phyloP scores from a whole-genome alignment of 2,113 vertebrate genomes.

The Bufo gargarizans region DNA sequence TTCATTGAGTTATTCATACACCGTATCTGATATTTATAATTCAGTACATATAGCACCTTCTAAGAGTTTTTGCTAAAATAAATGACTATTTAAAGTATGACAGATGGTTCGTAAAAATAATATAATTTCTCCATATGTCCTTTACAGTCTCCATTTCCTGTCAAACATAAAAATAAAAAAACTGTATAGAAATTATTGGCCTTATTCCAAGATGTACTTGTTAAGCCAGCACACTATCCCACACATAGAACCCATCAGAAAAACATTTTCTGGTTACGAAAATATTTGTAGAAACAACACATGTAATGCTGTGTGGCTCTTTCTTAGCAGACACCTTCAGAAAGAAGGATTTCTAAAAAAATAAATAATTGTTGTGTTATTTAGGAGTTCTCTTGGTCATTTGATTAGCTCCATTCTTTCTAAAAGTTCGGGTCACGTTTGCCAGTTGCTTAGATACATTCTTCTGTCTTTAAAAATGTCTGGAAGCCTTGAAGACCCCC shows the following conservation, averaged over 20 bases:
- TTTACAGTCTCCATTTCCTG: neutral
- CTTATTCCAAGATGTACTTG: neutral
- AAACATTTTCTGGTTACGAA: too few relatives aligned
- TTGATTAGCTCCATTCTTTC: too few relatives aligned
- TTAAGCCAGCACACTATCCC: neutral
- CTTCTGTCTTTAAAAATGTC: neutral
- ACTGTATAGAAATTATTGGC: neutral
- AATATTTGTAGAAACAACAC: neutral
- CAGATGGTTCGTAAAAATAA: conserved; percentile 32
- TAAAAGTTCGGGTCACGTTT: neutral
- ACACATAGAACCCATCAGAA: neutral
- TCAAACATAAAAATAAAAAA: neutral
- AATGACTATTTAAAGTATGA: neutral
- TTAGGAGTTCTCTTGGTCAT: too few relatives aligned
- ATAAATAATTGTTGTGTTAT: too few relatives aligned
- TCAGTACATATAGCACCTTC: neutral
- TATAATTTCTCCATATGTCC: conserved; percentile 6
- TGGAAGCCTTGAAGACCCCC: too few relatives aligned
- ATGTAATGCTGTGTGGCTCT: too few relatives aligned
- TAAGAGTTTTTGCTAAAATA: neutral
- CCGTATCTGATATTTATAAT: neutral
- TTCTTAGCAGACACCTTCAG: too few relatives aligned
- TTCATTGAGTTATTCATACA: too few relatives aligned
- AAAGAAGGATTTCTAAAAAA: too few relatives aligned
- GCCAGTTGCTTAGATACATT: neutral